Evolutionary conservation across 2,888 invertebrate genomes (phyloP).

Genomic region (Eupsilia transversa): DNA sequence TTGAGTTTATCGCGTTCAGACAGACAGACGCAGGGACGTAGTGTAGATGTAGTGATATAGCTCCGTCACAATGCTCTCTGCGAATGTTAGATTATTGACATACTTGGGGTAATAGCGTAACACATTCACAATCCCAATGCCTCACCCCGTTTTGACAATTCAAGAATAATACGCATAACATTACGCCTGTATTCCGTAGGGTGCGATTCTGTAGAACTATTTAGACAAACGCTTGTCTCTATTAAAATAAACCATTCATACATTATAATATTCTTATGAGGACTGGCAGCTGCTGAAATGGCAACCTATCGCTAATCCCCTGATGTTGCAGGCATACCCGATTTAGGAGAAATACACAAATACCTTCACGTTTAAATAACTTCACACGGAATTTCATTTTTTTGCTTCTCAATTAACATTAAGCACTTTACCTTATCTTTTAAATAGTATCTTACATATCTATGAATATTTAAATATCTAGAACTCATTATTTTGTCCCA

Average conservation of each 20-base stretch:
- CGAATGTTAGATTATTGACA: too few species aligned
- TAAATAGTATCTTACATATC: background rate
- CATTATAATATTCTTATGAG: background rate
- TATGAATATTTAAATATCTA: slow-evolving; percentile 30
- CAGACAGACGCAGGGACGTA: too few species aligned
- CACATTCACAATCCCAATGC: too few species aligned
- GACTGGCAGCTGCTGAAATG: background rate
- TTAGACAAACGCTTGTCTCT: background rate
- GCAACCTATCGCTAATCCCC: background rate
- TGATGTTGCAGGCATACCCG: background rate
- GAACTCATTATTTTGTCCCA: background rate
- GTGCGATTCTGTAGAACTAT: background rate
- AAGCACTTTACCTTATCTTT: slow-evolving; percentile 31
- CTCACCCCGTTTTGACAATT: background rate
- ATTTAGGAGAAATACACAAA: background rate
- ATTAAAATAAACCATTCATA: too few species aligned
- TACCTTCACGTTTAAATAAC: background rate
- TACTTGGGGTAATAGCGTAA: background rate
- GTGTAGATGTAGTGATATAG: too few species aligned
- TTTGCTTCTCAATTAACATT: slow-evolving; percentile 13
- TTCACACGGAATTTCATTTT: background rate
- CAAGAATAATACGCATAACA: background rate
- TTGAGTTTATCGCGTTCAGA: too few species aligned
- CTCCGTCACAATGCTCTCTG: background rate
- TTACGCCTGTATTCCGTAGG: too few species aligned